Base-by-base conservation (phyloP, 1,140 invertebrate species). In the Grapholita molesta region DNA sequence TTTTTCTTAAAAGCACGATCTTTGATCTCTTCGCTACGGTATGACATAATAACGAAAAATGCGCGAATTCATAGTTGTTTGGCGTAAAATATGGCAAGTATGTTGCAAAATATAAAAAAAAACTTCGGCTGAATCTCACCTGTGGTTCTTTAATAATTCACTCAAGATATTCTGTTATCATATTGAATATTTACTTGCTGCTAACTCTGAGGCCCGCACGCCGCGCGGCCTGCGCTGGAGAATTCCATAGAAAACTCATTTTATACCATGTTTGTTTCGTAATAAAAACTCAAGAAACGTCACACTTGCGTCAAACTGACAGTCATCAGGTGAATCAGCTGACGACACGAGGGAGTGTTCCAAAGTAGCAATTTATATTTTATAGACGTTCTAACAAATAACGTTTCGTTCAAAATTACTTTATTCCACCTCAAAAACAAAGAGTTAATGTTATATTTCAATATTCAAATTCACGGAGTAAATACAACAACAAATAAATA, bases 181-280 rank as follows among this genome's bases (percentile, higher is more conserved):
- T 61, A 61, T 61, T 61, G 55, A 28, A 28, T 30, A 30, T 61
- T 61, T n/a, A 48, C 18, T 48, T 30, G 55, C n/a, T 61, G 25
- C 24, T 9, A 61, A 61, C 25, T 61, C n/a, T 6, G 4, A 15
- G 25, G 55, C 9, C 24, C 55, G 55, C 55, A 30, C 25, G 24
- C 25, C 55, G 55, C 55, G 28, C 55, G 12, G 24, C 55, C 25
- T 61, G 55, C 55, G 24, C 55, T 61, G 55, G 55, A 61, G 55
- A 61, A 61, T 61, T 61, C 55, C 55, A 61, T 61, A 61, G 55
- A 61, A 61, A 61, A 61, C 25, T 61, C 55, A 55, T 61, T 61
- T 61, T 61, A 61, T 28, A 32, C 11, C 55, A 30, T 61, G 55
- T 61, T 61, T 61, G 55, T 61, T 61, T 61, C 55, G 55, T 61